Conservation (phyloP, 1,140 invertebrate species). For the Pygmarrhopalites habei region DNA sequence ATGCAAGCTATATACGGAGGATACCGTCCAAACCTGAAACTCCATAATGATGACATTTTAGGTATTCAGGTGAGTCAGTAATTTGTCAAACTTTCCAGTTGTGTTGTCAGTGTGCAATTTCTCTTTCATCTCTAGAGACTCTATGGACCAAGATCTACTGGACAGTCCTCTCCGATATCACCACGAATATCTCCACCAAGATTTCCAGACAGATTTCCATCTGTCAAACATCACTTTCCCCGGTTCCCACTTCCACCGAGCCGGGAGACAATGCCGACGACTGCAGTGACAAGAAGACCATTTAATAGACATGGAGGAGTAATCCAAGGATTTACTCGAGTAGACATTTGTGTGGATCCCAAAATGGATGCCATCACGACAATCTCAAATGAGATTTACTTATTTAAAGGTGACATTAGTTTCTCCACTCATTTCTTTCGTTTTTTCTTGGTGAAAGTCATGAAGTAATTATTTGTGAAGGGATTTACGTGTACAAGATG, state of each 20-base stretch:
- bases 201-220: background rate
- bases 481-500: too few relatives aligned
- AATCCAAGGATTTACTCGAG: background rate
- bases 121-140: too few relatives aligned
- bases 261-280: background rate
- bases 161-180: too few relatives aligned
- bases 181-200: too few relatives aligned
- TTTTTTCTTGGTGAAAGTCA: too few relatives aligned
- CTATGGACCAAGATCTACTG: too few relatives aligned
- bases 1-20: conserved; percentile 67
- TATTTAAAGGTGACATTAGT: too few relatives aligned
- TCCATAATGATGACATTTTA: conserved; percentile 25
- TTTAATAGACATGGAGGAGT: too few relatives aligned
- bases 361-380: background rate
- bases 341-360: background rate
- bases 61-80: conserved; percentile 16
- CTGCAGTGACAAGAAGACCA: background rate
- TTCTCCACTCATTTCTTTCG: too few relatives aligned
- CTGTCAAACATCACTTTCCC: background rate
- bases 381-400: background rate
- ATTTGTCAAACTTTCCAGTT: background rate
- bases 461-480: too few relatives aligned
- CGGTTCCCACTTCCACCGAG: background rate
- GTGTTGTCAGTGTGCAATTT: background rate
- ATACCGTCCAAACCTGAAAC: background rate